phyloP scores from a whole-genome alignment of 2,113 vertebrate species.

The Macaca fascicularis region T2T-MFA8v1.1 NC_088380.1:120610501-120611000 shows the following conservation, averaged over 20 bases:
- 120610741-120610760: not conserved
- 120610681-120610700: not conserved
- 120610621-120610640: not conserved
- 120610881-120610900: not conserved
- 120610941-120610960: not conserved
- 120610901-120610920: not conserved
- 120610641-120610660: not conserved
- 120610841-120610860: not conserved
- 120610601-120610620: not conserved
- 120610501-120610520: accelerated
- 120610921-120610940: accelerated
- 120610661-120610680: not conserved
- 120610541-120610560: accelerated
- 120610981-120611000: not conserved
- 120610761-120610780: not conserved
- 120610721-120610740: not conserved
- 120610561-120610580: accelerated
- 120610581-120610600: not conserved
- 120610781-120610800: not conserved
- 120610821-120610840: not conserved
- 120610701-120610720: not conserved
- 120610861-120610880: too few species aligned
- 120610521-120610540: not conserved
- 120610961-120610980: not conserved
- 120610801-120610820: accelerated